These are phyloP conservation scores for Gymnoscopelus braueri DNA, from an alignment of 2,797 vertebrate species.

Conservation along the genomic window DNA sequence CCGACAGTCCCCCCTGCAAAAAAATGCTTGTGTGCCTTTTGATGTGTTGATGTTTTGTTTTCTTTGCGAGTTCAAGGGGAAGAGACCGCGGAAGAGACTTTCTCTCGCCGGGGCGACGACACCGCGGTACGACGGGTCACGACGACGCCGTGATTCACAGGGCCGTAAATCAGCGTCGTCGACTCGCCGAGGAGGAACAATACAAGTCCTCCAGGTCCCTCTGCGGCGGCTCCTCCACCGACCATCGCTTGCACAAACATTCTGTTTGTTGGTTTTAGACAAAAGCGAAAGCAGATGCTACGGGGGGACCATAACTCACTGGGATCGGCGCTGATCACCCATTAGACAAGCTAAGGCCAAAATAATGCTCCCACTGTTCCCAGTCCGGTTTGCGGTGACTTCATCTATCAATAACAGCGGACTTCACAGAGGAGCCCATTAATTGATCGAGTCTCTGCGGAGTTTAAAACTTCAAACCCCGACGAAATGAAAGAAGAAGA, in stretches of 20 bases:
- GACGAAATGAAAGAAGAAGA: slow-evolving; percentile 17
- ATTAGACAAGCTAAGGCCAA: slow-evolving; percentile 56
- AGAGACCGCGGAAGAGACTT: too few relatives aligned
- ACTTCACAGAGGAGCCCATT: slow-evolving; percentile 26
- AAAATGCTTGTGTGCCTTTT: too few relatives aligned
- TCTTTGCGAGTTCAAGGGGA: too few relatives aligned
- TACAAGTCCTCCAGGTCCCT: slow-evolving; percentile 69
- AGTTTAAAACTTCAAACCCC: slow-evolving; percentile 37
- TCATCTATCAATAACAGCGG: slow-evolving; percentile 35
- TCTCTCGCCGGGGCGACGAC: too few relatives aligned
- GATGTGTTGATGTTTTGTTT: too few relatives aligned
- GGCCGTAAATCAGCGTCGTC: slow-evolving; percentile 59
- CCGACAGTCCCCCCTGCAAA: too few relatives aligned
- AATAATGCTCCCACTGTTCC: slow-evolving; percentile 57
- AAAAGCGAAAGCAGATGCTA: slow-evolving; percentile 78
- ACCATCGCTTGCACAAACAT: slow-evolving; percentile 72
- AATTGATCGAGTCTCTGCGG: slow-evolving; percentile 27
- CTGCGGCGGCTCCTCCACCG: slow-evolving; percentile 51
- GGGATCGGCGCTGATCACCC: slow-evolving; percentile 53
- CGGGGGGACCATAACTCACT: slow-evolving; percentile 61
- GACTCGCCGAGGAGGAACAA: slow-evolving; percentile 35
- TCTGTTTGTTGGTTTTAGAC: slow-evolving; percentile 76
- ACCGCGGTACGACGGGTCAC: too few relatives aligned
- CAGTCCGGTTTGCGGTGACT: slow-evolving; percentile 36
- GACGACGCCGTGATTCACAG: slow-evolving; percentile 22